phyloP scores from a whole-genome alignment of 2,797 vertebrate species.

The Triplophysa yarkandensis region DNA sequence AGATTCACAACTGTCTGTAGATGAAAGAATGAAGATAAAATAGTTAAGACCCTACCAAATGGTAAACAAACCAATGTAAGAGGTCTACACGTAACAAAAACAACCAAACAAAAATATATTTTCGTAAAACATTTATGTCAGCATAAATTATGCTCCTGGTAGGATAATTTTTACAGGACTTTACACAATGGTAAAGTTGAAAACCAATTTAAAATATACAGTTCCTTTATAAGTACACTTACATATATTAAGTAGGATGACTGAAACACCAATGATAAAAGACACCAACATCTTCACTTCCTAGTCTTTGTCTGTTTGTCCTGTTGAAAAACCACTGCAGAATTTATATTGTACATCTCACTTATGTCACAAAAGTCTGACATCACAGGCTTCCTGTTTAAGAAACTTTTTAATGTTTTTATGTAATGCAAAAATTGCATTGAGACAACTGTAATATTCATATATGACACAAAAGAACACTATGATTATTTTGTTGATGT shows the following conservation, averaged over 20 bases:
- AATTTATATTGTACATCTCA: neutral
- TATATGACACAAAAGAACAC: too few species aligned
- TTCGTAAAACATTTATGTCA: too few species aligned
- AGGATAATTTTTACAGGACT: too few species aligned
- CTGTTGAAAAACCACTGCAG: slow-evolving; percentile 14
- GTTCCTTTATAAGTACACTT: too few species aligned
- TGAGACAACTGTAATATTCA: too few species aligned
- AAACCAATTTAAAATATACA: neutral
- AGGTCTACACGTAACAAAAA: too few species aligned
- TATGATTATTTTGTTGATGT: too few species aligned
- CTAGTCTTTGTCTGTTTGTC: neutral
- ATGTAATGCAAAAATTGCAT: neutral
- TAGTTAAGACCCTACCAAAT: too few species aligned
- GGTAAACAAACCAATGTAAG: too few species aligned
- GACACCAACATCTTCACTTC: slow-evolving; percentile 1
- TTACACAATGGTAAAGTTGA: too few species aligned
- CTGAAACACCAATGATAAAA: neutral
- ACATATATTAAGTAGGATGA: slow-evolving; percentile 13
- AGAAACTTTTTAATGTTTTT: slow-evolving; percentile 2
- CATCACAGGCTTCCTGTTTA: slow-evolving; percentile 34
- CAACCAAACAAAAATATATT: too few species aligned
- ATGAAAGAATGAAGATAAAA: neutral
- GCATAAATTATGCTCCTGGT: too few species aligned
- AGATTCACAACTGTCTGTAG: neutral
- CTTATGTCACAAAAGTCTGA: neutral